Conservation (phyloP, 2,888 invertebrate genomes). For the Fabriciana adippe region DNA sequence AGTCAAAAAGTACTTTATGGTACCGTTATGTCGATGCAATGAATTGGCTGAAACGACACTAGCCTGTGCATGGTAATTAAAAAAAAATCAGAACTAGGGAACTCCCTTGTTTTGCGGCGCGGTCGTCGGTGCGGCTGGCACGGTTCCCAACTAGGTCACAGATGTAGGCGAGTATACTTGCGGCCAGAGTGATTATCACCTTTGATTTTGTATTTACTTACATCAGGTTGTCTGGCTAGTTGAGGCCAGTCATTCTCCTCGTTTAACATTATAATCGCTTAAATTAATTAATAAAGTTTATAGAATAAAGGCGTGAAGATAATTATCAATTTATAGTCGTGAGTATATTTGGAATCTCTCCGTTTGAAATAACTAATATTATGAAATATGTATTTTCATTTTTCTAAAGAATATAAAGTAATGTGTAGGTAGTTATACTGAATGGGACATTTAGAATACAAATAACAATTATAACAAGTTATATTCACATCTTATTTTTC, state of each 20-base stretch:
- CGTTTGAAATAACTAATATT: too few species aligned
- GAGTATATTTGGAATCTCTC: too few species aligned
- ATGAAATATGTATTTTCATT: too few species aligned
- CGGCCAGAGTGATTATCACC: constrained; percentile 33
- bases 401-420: too few species aligned
- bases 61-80: constrained; percentile 37
- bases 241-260: not conserved
- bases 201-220: constrained; percentile 30
- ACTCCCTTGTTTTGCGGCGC: constrained; percentile 45
- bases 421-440: too few species aligned
- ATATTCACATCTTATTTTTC: too few species aligned
- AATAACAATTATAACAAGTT: too few species aligned
- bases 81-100: constrained; percentile 42
- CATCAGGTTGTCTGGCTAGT: constrained; percentile 7
- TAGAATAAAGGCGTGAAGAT: too few species aligned
- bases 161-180: constrained; percentile 34
- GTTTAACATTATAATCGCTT: too few species aligned
- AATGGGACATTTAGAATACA: too few species aligned
- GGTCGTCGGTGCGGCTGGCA: constrained; percentile 48
- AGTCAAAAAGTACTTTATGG: not conserved
- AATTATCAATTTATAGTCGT: too few species aligned
- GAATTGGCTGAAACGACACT: constrained; percentile 29
- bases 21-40: constrained; percentile 4
- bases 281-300: too few species aligned
- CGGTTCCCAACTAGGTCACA: constrained; percentile 50